Percentiles rank a stretch among this genome's conserved stretches.
Evolutionary conservation across 2,888 invertebrate species (phyloP).

Genomic region (Pteria penguin): DNA sequence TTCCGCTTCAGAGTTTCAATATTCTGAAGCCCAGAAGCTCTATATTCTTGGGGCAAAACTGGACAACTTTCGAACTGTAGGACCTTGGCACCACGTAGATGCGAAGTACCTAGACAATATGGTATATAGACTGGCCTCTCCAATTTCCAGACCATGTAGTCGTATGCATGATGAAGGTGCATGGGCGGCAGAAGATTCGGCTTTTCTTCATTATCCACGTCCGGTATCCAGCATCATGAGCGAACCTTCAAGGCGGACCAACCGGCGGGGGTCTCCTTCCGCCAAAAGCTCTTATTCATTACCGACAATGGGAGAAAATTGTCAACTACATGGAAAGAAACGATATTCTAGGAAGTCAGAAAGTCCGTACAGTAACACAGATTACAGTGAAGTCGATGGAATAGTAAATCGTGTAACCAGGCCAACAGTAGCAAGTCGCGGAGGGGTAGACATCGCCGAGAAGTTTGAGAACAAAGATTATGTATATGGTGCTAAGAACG

Average conservation of each 20-base stretch:
- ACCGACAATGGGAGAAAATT: slow-evolving; percentile 19
- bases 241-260: background rate
- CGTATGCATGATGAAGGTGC: slow-evolving; percentile 56
- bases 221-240: slow-evolving; percentile 18
- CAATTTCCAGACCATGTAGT: slow-evolving; percentile 54
- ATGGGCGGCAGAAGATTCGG: slow-evolving; percentile 59
- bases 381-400: slow-evolving; percentile 51
- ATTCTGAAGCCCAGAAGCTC: slow-evolving; percentile 31
- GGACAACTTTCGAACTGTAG: slow-evolving; percentile 58
- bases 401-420: slow-evolving; percentile 66
- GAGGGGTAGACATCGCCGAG: slow-evolving; percentile 61
- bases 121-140: slow-evolving; percentile 54
- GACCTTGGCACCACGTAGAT: slow-evolving; percentile 63
- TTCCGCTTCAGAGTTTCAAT: slow-evolving; percentile 8
- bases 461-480: slow-evolving; percentile 63
- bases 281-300: slow-evolving; percentile 26
- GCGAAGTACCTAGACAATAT: slow-evolving; percentile 51
- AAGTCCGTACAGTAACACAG: slow-evolving; percentile 46
- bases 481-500: slow-evolving; percentile 59
- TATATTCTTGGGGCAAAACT: slow-evolving; percentile 49
- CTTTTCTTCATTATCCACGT: slow-evolving; percentile 30
- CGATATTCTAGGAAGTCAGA: slow-evolving; percentile 34
- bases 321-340: slow-evolving; percentile 19
- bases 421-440: slow-evolving; percentile 65
- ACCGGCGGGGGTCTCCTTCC: background rate